Evolutionary conservation across 1,140 invertebrate species (phyloP).

Genomic region (Pogonomyrmex barbatus): DNA sequence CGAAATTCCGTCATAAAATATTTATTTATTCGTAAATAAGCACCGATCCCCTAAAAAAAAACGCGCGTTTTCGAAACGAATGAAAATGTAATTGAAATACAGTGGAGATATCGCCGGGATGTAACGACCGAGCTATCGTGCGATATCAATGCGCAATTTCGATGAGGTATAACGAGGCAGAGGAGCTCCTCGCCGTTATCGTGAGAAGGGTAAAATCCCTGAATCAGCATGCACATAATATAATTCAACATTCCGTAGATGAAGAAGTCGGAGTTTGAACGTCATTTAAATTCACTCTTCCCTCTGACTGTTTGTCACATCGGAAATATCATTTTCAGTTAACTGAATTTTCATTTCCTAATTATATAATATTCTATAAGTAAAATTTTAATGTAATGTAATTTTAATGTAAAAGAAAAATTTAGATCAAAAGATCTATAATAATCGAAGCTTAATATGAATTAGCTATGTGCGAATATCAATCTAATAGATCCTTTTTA

Average conservation of each 20-base stretch:
- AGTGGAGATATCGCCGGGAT: background rate
- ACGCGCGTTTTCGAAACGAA: background rate
- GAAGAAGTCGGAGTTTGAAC: background rate
- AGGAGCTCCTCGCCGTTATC: background rate
- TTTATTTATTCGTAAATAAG: background rate
- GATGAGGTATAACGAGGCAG: background rate
- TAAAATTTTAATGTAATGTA: background rate
- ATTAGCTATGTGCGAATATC: background rate
- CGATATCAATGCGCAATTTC: background rate
- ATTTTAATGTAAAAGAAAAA: background rate
- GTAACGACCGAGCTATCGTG: background rate
- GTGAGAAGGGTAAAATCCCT: slow-evolving; percentile 13
- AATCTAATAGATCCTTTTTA: background rate
- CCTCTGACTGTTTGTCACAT: background rate
- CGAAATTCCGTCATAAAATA: slow-evolving; percentile 19
- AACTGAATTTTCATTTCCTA: background rate
- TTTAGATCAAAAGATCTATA: background rate
- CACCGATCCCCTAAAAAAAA: background rate
- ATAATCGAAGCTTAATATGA: background rate
- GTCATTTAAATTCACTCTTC: slow-evolving; percentile 14
- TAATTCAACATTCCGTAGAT: slow-evolving; percentile 1
- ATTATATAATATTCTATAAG: too few relatives aligned
- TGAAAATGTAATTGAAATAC: slow-evolving; percentile 4
- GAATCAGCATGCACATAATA: background rate
- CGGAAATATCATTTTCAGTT: background rate